A percentile compares a stretch with the other conserved stretches of the same genome.
phyloP scores from a whole-genome alignment of 2,888 invertebrate genomes.

The Neoascia interrupta region DNA sequence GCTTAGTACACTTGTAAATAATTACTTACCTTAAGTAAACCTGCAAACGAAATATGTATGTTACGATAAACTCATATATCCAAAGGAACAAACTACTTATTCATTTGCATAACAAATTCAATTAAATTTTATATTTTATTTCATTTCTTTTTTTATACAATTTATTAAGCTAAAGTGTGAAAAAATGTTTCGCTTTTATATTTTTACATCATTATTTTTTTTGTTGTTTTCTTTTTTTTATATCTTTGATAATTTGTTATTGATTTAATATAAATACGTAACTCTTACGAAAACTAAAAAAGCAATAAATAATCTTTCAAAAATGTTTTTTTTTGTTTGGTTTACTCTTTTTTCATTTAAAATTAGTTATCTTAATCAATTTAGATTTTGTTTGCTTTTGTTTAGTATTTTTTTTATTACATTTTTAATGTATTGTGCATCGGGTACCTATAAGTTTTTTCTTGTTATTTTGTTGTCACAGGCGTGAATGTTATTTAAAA shows the following conservation, averaged over 20 bases:
- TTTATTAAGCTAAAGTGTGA: constrained; percentile 80
- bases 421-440: constrained; percentile 70
- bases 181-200: constrained; percentile 79
- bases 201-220: constrained; percentile 73
- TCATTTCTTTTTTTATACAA: constrained; percentile 77
- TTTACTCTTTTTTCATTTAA: constrained; percentile 40
- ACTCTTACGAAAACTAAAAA: constrained; percentile 77
- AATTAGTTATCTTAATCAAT: constrained; percentile 64
- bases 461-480: constrained; percentile 71
- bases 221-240: constrained; percentile 71
- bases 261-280: constrained; percentile 74
- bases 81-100: too few species aligned
- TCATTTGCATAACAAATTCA: constrained; percentile 80
- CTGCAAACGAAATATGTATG: too few species aligned
- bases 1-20: too few species aligned
- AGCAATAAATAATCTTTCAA: constrained; percentile 76
- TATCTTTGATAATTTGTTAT: constrained; percentile 72
- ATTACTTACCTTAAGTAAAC: too few species aligned
- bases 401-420: constrained; percentile 70
- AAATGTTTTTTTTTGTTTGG: constrained; percentile 70
- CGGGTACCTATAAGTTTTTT: constrained; percentile 70
- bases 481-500: constrained; percentile 67
- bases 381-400: constrained; percentile 63
- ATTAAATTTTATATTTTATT: constrained; percentile 79
- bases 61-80: too few species aligned